These are phyloP conservation scores for Drosophila demipolita DNA, from an alignment of 2,888 invertebrate species.

Conservation along the genomic window DNA sequence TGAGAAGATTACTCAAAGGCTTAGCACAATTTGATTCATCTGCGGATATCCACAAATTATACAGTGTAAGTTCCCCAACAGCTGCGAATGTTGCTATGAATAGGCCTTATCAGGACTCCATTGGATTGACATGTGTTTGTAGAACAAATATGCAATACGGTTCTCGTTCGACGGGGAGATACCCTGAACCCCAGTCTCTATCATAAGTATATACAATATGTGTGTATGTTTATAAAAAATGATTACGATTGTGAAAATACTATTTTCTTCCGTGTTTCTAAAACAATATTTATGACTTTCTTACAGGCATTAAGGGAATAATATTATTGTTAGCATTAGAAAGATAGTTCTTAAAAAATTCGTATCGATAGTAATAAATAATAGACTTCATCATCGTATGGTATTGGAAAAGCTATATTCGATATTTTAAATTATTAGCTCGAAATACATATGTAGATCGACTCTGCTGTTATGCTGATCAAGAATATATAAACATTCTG, in stretches of 20 bases:
- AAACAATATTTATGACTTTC: neutral
- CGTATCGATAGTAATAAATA: neutral
- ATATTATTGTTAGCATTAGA: neutral
- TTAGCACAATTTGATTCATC: conserved; percentile 20
- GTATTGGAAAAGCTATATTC: neutral
- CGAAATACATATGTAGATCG: too few species aligned
- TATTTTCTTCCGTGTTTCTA: neutral
- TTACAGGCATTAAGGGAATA: neutral
- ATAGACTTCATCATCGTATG: too few species aligned
- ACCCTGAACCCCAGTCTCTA: neutral
- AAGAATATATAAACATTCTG: neutral
- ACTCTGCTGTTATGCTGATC: neutral
- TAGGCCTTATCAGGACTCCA: conserved; percentile 11
- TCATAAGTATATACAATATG: neutral
- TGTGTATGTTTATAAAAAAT: neutral
- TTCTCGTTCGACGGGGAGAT: neutral
- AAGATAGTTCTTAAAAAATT: neutral
- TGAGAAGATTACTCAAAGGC: conserved; percentile 14
- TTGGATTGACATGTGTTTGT: neutral
- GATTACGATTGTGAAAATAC: neutral
- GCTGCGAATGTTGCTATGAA: conserved; percentile 21
- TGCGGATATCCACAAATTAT: neutral
- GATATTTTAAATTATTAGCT: too few species aligned
- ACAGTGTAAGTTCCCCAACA: neutral
- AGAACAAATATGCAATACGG: neutral